Evolutionary conservation across 2,113 vertebrate genomes (phyloP).

Genomic region (Myxocyprinus asiaticus): DNA sequence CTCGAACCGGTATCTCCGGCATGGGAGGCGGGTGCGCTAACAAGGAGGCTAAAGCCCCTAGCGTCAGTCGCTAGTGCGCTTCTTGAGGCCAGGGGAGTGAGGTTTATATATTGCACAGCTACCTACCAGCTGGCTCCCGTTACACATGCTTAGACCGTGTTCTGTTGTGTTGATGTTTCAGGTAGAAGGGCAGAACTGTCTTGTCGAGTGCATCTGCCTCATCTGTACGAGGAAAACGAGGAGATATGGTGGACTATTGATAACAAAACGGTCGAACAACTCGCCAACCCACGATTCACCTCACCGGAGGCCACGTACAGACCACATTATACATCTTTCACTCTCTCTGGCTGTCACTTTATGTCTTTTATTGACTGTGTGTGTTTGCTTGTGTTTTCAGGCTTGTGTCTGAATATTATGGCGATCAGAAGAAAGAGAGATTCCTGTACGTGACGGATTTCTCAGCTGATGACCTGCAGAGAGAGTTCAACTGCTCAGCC

Average conservation of each 20-base stretch:
- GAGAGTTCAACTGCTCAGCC: constrained; percentile 80
- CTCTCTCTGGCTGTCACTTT: neutral
- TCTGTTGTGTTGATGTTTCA: constrained; percentile 42
- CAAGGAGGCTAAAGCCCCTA: too few relatives aligned
- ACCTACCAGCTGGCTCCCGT: too few relatives aligned
- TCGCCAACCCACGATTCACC: constrained; percentile 67
- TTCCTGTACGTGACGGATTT: constrained; percentile 72
- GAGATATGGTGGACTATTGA: constrained; percentile 90
- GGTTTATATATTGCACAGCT: too few relatives aligned
- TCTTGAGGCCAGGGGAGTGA: too few relatives aligned
- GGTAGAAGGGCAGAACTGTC: constrained; percentile 56
- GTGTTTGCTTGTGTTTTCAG: constrained; percentile 49
- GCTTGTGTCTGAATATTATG: constrained; percentile 18
- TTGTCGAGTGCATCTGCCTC: constrained; percentile 79
- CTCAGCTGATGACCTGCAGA: constrained; percentile 75
- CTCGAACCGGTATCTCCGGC: too few relatives aligned
- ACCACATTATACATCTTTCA: neutral
- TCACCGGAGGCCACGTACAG: constrained; percentile 63
- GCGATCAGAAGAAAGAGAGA: constrained; percentile 66
- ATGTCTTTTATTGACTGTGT: neutral
- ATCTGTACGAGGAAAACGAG: constrained; percentile 66
- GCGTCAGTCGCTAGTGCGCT: too few relatives aligned
- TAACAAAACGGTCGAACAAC: constrained; percentile 77
- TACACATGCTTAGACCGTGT: too few relatives aligned
- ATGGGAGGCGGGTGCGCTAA: too few relatives aligned